These are phyloP conservation scores for Anthopleura xanthogrammica DNA, from an alignment of 92 coral and sea anemone species.

Conservation along the genomic window DNA sequence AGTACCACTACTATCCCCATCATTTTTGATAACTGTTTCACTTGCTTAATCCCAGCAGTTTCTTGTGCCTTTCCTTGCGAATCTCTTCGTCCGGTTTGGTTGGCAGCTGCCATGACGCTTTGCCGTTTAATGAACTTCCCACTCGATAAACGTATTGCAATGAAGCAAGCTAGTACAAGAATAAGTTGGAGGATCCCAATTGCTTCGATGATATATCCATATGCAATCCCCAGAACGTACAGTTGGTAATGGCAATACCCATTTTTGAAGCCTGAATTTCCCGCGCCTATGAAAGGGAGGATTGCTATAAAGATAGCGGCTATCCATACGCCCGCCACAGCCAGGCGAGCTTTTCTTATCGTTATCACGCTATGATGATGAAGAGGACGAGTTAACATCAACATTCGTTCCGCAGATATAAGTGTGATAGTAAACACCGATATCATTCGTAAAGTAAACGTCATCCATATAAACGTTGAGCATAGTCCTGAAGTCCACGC, in stretches of 20 bases:
- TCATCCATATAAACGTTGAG: conserved; percentile 65
- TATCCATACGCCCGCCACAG: conserved; percentile 59
- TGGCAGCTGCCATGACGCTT: conserved; percentile 69
- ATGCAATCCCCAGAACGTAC: conserved; percentile 70
- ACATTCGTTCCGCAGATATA: conserved; percentile 76
- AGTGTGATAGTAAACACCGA: conserved; percentile 91
- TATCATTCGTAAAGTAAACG: conserved; percentile 83
- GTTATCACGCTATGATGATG: conserved; percentile 80
- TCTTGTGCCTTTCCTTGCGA: conserved; percentile 40
- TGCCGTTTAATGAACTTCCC: conserved; percentile 76
- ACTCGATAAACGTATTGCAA: conserved; percentile 73
- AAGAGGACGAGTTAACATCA: conserved; percentile 76
- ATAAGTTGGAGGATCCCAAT: conserved; percentile 75
- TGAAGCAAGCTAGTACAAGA: conserved; percentile 72
- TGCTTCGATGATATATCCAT: conserved; percentile 66
- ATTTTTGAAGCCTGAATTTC: conserved; percentile 41
- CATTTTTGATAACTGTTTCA: conserved; percentile 70
- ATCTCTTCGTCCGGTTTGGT: conserved; percentile 48
- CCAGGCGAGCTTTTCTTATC: conserved; percentile 49
- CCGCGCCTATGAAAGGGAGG: conserved; percentile 66
- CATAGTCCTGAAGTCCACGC: conserved; percentile 72
- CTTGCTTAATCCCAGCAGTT: conserved; percentile 82
- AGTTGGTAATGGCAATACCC: conserved; percentile 80
- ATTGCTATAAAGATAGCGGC: conserved; percentile 60
- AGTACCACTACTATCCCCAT: conserved; percentile 87